phyloP scores from a whole-genome alignment of 1,140 invertebrate genomes.

The Anastrepha obliqua region DNA sequence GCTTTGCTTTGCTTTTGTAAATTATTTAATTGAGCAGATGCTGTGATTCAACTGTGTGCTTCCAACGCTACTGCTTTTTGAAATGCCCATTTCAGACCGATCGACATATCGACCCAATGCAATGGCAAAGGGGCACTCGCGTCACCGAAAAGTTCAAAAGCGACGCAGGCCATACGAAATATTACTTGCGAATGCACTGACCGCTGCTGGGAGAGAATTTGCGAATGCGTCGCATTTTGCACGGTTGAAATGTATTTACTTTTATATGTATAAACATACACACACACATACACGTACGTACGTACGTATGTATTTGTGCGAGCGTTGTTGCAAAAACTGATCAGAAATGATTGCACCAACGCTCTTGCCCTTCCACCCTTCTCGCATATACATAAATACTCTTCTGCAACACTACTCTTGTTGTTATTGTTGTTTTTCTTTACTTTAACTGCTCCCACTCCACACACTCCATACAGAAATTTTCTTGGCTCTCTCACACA shows the following conservation, averaged over 20 bases:
- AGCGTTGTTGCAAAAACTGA: not conserved
- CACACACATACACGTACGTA: not conserved
- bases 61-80: not conserved
- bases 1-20: not conserved
- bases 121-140: not conserved
- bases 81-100: not conserved
- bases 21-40: conserved; percentile 33
- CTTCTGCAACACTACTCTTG: no score
- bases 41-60: not conserved
- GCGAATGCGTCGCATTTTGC: not conserved
- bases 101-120: conserved; percentile 25
- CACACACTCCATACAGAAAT: not conserved
- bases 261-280: not conserved
- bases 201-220: not conserved
- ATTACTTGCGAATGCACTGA: not conserved
- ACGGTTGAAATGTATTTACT: not conserved
- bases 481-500: conserved; percentile 19
- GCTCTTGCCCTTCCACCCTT: not conserved
- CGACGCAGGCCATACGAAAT: not conserved
- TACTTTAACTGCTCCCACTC: not conserved
- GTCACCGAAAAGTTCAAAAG: conserved; percentile 15
- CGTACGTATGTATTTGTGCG: not conserved
- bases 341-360: conserved; percentile 2
- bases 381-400: not conserved
- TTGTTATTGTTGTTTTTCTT: no score